These are phyloP conservation scores for Enoplosus armatus DNA, from an alignment of 2,797 vertebrate species.

Conservation along the genomic window DNA sequence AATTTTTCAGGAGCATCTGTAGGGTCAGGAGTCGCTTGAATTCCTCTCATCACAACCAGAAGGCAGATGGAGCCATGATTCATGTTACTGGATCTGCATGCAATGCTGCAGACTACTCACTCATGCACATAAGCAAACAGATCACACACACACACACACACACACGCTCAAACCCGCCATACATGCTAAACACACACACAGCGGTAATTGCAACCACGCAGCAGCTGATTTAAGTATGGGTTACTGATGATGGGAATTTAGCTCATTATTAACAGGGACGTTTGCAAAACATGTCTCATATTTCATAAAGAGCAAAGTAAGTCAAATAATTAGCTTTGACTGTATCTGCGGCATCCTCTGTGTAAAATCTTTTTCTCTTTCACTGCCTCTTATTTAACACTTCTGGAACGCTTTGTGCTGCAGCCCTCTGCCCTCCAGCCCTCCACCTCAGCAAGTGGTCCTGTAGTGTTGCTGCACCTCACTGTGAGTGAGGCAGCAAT, in stretches of 20 bases:
- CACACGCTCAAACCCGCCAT: constrained; percentile 27
- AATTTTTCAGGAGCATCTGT: constrained; percentile 65
- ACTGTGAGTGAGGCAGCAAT: constrained; percentile 67
- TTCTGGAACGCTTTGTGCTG: constrained; percentile 45
- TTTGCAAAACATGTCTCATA: neutral
- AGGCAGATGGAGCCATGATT: constrained; percentile 77
- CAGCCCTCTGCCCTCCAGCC: constrained; percentile 62
- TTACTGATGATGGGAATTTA: constrained; percentile 13
- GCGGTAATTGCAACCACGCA: constrained; percentile 42
- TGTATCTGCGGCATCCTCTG: neutral
- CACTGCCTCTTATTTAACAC: constrained; percentile 37
- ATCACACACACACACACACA: constrained; percentile 49
- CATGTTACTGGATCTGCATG: constrained; percentile 67
- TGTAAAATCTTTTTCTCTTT: constrained; percentile 29
- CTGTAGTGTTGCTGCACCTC: constrained; percentile 70
- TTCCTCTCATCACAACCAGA: constrained; percentile 71
- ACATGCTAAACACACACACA: constrained; percentile 51
- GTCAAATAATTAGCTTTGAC: neutral
- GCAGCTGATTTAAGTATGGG: constrained; percentile 30
- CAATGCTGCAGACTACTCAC: constrained; percentile 69
- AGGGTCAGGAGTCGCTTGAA: constrained; percentile 69
- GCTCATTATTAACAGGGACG: constrained; percentile 10
- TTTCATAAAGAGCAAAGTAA: neutral
- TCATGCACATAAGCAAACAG: constrained; percentile 75
- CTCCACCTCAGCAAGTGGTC: constrained; percentile 56